Base-by-base conservation (phyloP, 23 tunicate species). In the Aplidium turbinatum region DNA sequence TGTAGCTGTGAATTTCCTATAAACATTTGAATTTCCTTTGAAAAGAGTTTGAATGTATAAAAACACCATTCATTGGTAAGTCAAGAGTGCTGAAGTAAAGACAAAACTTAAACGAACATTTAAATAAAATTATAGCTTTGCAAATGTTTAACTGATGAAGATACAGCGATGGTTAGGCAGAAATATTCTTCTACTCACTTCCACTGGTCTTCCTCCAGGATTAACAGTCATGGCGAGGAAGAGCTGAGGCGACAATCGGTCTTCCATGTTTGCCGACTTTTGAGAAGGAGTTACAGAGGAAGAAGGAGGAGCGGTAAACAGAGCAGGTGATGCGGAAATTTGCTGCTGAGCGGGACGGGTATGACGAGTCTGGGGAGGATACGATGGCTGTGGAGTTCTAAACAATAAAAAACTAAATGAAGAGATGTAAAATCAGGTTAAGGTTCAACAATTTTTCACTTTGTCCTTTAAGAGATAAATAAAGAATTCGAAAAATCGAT, bases 1-100 rank as follows among this genome's bases (percentile, higher is more conserved):
- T 90, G 81, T 90, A 90, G 61, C 97, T 90, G 63, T 88, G 96
- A 4, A 88, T 60, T 57, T 88, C 70, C 96, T 88, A 64, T 4
- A 74, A 35, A 25, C 18, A 77, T 5, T 5, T 5, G 61, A 31
- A 0, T 0, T n/a, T 0, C 5, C 16, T 42, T 16, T 42, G 50
- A 42, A 42, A 42, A 42, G 11, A 9, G 11, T 42, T 42, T 42
- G 16, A 16, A 54, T 16, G 61, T 16, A 54, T 54, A 25, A 9
- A 42, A n/a, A n/a, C n/a, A n/a, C n/a, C n/a, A n/a, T n/a, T n/a
- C n/a, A n/a, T n/a, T n/a, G n/a, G n/a, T n/a, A n/a, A 9, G 48
- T 9, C 48, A 42, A 9, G 48, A 42, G 13, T 9, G 48, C 48
- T 42, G 13, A 42, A 42, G 9, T 42, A 9, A 9, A 13, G 13